These are phyloP conservation scores for Drosophila emarginata DNA, from an alignment of 2,888 invertebrate genomes.

Conservation along the genomic window DNA sequence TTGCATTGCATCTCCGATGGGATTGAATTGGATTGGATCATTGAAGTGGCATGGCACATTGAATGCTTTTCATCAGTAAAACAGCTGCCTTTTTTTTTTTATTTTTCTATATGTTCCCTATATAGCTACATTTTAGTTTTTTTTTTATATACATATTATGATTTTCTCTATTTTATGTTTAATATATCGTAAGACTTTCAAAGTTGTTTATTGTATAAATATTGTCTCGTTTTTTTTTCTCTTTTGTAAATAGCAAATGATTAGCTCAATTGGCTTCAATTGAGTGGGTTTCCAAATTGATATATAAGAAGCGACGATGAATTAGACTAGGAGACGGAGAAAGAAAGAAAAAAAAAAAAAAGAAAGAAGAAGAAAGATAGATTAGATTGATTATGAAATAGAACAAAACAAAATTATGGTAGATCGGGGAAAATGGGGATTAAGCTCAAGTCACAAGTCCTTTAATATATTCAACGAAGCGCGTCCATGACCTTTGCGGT, in stretches of 20 bases:
- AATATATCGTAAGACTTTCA: too few species aligned
- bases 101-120: neutral
- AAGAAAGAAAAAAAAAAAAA: neutral
- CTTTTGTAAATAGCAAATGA: slow-evolving; percentile 72
- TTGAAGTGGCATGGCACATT: slow-evolving; percentile 3
- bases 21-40: neutral
- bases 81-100: neutral
- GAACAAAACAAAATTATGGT: neutral
- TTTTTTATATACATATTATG: neutral
- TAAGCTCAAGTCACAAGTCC: neutral
- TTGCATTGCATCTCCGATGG: slow-evolving; percentile 1
- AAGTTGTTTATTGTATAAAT: slow-evolving; percentile 9
- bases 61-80: slow-evolving; percentile 8
- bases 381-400: neutral
- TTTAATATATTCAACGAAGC: slow-evolving; percentile 52
- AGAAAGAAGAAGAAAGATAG: neutral
- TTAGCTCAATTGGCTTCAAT: slow-evolving; percentile 82
- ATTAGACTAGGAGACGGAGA: neutral
- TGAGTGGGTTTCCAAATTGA: slow-evolving; percentile 53
- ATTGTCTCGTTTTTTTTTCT: slow-evolving; percentile 47
- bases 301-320: neutral
- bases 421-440: neutral
- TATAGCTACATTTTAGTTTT: neutral
- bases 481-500: slow-evolving; percentile 67
- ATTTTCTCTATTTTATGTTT: neutral